Conservation (phyloP, 2,888 invertebrate genomes). For the Spilarctia lutea region DNA sequence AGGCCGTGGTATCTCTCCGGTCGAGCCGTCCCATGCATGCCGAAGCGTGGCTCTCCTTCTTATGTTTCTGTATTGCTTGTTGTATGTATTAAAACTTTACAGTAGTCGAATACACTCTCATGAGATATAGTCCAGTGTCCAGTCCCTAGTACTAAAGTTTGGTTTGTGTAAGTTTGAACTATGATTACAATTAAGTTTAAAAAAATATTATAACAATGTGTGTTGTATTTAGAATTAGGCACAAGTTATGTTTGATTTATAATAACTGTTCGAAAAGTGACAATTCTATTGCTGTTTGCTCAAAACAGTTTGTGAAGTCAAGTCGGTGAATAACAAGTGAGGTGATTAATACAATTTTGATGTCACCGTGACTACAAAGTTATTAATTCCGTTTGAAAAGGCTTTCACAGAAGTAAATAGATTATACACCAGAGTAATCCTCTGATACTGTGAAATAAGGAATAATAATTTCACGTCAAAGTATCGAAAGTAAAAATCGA, state of each 20-base stretch:
- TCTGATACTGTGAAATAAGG: conserved; percentile 46
- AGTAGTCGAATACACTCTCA: too few relatives aligned
- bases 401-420: background rate
- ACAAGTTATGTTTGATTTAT: background rate
- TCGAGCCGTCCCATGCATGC: too few relatives aligned
- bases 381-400: background rate
- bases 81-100: background rate
- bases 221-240: background rate
- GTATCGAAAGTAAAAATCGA: conserved; percentile 67
- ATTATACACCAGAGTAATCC: conserved; percentile 20
- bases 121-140: background rate
- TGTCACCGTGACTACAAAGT: background rate
- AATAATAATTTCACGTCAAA: conserved; percentile 56
- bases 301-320: too few relatives aligned
- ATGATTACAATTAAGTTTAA: background rate
- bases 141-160: too few relatives aligned
- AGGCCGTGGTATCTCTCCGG: too few relatives aligned
- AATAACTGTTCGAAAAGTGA: background rate
- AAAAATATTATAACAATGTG: background rate
- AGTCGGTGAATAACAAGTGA: background rate
- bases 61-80: background rate
- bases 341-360: background rate
- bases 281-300: background rate
- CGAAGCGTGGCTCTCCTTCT: too few relatives aligned
- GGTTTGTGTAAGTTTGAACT: too few relatives aligned